These are phyloP conservation scores for Eublepharis macularius DNA, from an alignment of 2,113 vertebrate genomes.

Conservation along the genomic window DNA sequence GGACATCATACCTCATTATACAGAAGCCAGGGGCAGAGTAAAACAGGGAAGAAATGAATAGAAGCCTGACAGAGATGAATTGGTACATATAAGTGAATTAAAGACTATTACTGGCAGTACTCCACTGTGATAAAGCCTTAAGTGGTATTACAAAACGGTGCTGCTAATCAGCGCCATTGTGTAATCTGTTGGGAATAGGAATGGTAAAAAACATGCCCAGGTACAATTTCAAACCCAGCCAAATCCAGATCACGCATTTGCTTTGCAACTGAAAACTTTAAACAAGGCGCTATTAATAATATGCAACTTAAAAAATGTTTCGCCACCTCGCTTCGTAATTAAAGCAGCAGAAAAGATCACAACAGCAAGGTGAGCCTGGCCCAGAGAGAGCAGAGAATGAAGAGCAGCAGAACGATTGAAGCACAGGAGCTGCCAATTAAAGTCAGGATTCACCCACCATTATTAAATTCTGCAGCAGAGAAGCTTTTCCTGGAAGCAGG, in stretches of 20 bases:
- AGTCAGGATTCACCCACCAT: constrained; percentile 28
- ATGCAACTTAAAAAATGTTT: constrained; percentile 48
- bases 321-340: constrained; percentile 41
- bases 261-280: constrained; percentile 11
- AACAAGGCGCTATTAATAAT: constrained; percentile 36
- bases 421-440: constrained; percentile 38
- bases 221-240: constrained; percentile 66
- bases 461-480: constrained; percentile 14
- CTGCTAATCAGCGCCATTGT: constrained; percentile 66
- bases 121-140: constrained; percentile 71
- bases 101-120: constrained; percentile 76
- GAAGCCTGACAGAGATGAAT: constrained; percentile 75
- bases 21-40: constrained; percentile 58
- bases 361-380: constrained; percentile 45
- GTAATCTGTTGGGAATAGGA: constrained; percentile 56
- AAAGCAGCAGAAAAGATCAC: constrained; percentile 50
- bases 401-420: background rate
- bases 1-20: constrained; percentile 60
- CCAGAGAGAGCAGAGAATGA: constrained; percentile 32
- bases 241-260: constrained; percentile 63
- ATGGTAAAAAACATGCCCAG: constrained; percentile 56
- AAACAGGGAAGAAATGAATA: constrained; percentile 75
- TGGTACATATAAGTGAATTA: constrained; percentile 78
- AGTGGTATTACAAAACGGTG: constrained; percentile 73
- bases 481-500: background rate